Base-by-base conservation (phyloP, 2,113 vertebrate species). In the Rhinichthys klamathensis region DNA sequence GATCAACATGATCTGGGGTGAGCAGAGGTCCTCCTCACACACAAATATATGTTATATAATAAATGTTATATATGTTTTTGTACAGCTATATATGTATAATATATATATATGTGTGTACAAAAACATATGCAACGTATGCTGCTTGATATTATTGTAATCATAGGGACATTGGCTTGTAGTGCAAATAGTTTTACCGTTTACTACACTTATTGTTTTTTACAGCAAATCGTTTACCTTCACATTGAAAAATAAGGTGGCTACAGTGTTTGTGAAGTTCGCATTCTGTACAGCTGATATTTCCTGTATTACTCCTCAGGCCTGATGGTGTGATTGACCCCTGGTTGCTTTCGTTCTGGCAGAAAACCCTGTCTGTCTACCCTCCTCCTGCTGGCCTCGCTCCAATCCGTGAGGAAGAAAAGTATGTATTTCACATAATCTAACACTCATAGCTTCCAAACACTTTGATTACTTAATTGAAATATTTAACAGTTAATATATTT, bases 1-100 rank as follows among this genome's bases (percentile, higher is more conserved):
- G 98, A 99, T 88, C 98, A 98, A 88, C 97, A 99, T 0, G 97
- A 99, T 77, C 89, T 99, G 16, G 98, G 98, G 98, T 99, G 88
- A 96, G 21, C 44, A 38, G 9, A 30, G 13, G 1, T 51, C 4
- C 49, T 51, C 4, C 49, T 16, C 49, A 51, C 15, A 51, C 13
- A 51, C 49, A 41, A 41, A 41, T 41, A 41, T 41, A 41, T 10
- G 41, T 9, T 41, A 41, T 41, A 9, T 41, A 41, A 41, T 41
- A 41, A 41, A 41, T 41, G 38, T 41, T 41, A 41, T 41, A 41
- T 41, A 10, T 41, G 38, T 41, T 41, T 41, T 41, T 41, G 38
- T 41, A 41, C 38, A 41, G 1, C 7, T 41, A 9, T 41, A 41
- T 41, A 41, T 6, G 6, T 38, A 6, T 38, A 6, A 0, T 35